Evolutionary conservation across 2,888 invertebrate genomes (phyloP).

Genomic region (Sabatieria punctata): DNA sequence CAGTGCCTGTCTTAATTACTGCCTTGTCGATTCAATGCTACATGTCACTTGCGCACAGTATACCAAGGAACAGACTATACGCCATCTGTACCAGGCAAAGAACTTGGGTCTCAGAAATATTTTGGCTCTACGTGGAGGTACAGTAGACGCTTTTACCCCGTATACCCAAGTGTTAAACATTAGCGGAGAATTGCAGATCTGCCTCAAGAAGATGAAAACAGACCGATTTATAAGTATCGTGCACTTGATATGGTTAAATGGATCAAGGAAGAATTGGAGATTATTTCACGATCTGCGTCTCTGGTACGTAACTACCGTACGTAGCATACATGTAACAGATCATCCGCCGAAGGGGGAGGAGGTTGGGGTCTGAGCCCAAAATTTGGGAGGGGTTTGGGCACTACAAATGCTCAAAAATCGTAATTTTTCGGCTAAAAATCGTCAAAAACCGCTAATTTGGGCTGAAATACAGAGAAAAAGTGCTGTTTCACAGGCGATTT

Average conservation of each 20-base stretch:
- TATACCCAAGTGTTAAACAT: too few species aligned
- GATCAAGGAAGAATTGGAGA: conserved; percentile 46
- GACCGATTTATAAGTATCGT: conserved; percentile 28
- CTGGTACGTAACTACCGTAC: too few species aligned
- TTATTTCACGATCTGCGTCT: conserved; percentile 60
- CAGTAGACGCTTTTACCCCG: not conserved
- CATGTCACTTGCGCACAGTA: conserved; percentile 42
- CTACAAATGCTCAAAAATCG: too few species aligned
- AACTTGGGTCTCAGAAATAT: conserved; percentile 49
- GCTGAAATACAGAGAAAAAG: too few species aligned
- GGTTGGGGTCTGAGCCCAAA: too few species aligned
- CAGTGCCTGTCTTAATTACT: conserved; percentile 41
- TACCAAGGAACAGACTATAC: conserved; percentile 34
- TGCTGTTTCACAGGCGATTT: too few species aligned
- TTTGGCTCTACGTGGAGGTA: conserved; percentile 57
- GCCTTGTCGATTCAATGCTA: conserved; percentile 44
- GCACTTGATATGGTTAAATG: conserved; percentile 50
- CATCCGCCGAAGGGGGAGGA: too few species aligned
- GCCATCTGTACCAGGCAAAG: conserved; percentile 43
- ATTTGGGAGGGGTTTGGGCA: too few species aligned
- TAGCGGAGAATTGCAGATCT: not conserved
- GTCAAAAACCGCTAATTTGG: too few species aligned
- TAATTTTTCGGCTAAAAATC: too few species aligned
- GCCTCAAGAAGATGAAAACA: not conserved
- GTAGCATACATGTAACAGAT: too few species aligned